Evolutionary conservation across 2,797 vertebrate genomes (phyloP), one percentile per base, ranked within the genome.

Genomic region (Pseudotriccus pelzelni): DNA sequence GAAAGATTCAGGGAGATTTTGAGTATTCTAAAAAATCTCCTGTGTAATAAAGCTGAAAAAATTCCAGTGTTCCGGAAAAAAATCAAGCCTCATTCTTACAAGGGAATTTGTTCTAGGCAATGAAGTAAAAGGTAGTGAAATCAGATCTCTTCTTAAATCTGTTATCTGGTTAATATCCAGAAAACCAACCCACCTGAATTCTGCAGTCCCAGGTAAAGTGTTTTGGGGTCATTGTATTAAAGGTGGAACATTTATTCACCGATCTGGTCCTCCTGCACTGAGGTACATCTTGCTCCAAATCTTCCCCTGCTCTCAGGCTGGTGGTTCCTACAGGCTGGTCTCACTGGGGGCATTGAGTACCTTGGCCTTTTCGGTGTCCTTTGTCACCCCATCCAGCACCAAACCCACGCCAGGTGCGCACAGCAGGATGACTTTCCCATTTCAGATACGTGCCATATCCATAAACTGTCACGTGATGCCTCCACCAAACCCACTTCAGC

Each of bases 61-160:
- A 62, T 68, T 93, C 87, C 55, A 83, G 3, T 55, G 13, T 85
- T 92, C 32, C 70, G 78, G 74, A 59, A 95, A 92, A 93, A 69
- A 41, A 41, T 66, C 55, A 78, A 88, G n/a, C 68, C 66, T 88
- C 12, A 13, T 93, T 93, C 74, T 90, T 91, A 47, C 21, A 84
- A n/a, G 9, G 36, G 68, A 96, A 87, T 44, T 66, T 60, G 49
- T 69, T 80, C 84, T 87, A 72, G 52, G 82, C 53, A 95, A 72
- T 75, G 77, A 41, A 86, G 67, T 83, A 77, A 84, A 83, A 84
- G 47, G 39, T 11, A 37, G 82, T 56, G n/a, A 85, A 89, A 77
- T 76, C 44, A 86, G 59, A 66, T 32, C 6, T 23, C 63, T 68
- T 79, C 64, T 23, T 53, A 69, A 73, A 41, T 56, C 72, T 50